phyloP scores from a whole-genome alignment of 2,888 invertebrate species.

The Sesamia inferens region DNA sequence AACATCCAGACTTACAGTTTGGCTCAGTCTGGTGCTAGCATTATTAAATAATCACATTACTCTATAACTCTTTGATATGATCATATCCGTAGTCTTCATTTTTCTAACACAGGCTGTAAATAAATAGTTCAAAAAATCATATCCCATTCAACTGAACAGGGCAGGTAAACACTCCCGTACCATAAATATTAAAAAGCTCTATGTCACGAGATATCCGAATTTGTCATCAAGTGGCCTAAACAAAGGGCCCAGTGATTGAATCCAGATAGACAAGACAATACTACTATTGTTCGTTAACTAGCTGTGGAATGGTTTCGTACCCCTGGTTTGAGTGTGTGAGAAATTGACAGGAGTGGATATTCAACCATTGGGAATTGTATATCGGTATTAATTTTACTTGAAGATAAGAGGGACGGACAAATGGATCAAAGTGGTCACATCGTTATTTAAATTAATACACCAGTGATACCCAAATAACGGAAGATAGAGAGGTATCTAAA shows the following conservation, averaged over 20 bases:
- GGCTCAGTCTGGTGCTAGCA: no score
- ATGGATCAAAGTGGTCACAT: not conserved
- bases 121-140: slow-evolving; percentile 11
- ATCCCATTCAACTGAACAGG: slow-evolving; percentile 8
- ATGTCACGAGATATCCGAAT: slow-evolving; percentile 62
- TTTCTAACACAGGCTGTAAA: not conserved
- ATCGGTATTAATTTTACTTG: slow-evolving; percentile 9
- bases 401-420: not conserved
- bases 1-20: not conserved
- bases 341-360: slow-evolving; percentile 35
- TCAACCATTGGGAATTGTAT: slow-evolving; percentile 20
- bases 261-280: slow-evolving; percentile 71
- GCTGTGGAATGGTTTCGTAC: slow-evolving; percentile 43
- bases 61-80: not conserved
- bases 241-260: slow-evolving; percentile 75
- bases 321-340: slow-evolving; percentile 58
- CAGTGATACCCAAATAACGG: not conserved
- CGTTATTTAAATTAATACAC: not conserved
- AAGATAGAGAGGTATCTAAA: not conserved
- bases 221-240: slow-evolving; percentile 74
- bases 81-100: not conserved
- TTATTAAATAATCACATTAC: not conserved
- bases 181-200: slow-evolving; percentile 59
- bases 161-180: slow-evolving; percentile 43
- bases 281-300: slow-evolving; percentile 63